Evolutionary conservation across 2,888 invertebrate species (phyloP).

Genomic region (Girardia tigrina): DNA sequence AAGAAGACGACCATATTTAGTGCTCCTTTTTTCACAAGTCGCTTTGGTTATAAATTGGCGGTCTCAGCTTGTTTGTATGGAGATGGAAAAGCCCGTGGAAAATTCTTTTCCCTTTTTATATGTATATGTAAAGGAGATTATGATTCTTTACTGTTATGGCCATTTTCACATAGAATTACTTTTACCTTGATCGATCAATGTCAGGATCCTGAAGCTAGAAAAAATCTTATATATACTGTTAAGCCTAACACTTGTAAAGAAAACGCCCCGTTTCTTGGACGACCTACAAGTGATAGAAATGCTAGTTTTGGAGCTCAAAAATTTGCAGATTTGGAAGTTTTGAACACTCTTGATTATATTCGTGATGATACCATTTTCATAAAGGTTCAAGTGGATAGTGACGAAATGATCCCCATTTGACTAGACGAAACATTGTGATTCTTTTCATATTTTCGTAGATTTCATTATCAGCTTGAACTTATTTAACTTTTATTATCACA

Average conservation of each 20-base stretch:
- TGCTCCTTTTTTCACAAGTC: slow-evolving; percentile 47
- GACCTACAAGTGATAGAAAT: slow-evolving; percentile 48
- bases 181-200: slow-evolving; percentile 44
- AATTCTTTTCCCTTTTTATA: slow-evolving; percentile 42
- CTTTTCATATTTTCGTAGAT: too few relatives aligned
- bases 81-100: slow-evolving; percentile 44
- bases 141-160: slow-evolving; percentile 43
- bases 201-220: slow-evolving; percentile 42
- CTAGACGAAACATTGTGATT: too few relatives aligned
- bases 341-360: slow-evolving; percentile 39
- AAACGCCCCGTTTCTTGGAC: slow-evolving; percentile 45
- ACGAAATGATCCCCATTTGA: slow-evolving; percentile 36
- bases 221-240: slow-evolving; percentile 44
- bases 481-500: too few relatives aligned
- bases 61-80: slow-evolving; percentile 46
- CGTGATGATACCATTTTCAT: slow-evolving; percentile 40
- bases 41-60: slow-evolving; percentile 50
- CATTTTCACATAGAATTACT: slow-evolving; percentile 42
- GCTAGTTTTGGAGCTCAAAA: slow-evolving; percentile 49
- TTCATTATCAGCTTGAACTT: too few relatives aligned
- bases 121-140: slow-evolving; percentile 43
- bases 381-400: slow-evolving; percentile 39
- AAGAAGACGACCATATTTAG: slow-evolving; percentile 46
- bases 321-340: slow-evolving; percentile 40
- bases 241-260: slow-evolving; percentile 42